These are phyloP conservation scores for Pristis pectinata DNA, from an alignment of 2,797 vertebrate species.

Conservation along the genomic window DNA sequence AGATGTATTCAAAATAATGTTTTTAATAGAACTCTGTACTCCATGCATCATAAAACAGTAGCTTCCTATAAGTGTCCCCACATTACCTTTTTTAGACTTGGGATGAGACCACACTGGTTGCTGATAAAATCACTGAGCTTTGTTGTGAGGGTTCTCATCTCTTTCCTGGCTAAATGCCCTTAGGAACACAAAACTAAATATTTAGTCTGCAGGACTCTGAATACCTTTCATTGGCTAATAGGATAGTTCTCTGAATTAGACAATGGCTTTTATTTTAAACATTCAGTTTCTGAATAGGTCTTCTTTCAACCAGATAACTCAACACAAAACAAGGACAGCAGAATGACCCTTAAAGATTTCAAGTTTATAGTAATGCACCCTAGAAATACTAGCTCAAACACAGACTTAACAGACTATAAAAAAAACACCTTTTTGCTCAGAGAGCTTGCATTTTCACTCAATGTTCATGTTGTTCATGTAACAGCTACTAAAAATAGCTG, in stretches of 20 bases:
- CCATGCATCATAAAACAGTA: neutral
- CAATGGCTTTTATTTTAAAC: neutral
- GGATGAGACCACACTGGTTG: neutral
- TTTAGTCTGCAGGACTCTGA: slow-evolving; percentile 17
- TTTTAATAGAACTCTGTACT: neutral
- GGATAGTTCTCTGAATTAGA: neutral
- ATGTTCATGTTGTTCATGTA: neutral
- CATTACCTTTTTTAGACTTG: slow-evolving; percentile 1
- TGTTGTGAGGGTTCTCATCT: neutral
- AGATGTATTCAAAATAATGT: neutral
- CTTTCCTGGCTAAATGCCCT: slow-evolving; percentile 26
- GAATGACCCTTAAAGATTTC: neutral
- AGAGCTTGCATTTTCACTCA: neutral
- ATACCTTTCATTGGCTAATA: neutral
- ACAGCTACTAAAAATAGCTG: neutral
- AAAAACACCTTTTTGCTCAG: neutral
- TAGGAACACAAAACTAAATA: slow-evolving; percentile 24
- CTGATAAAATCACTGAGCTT: neutral
- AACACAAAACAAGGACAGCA: neutral
- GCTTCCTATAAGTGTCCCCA: neutral
- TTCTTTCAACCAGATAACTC: neutral
- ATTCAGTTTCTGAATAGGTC: neutral
- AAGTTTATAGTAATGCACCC: neutral
- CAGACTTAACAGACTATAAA: neutral
- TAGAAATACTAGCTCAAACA: neutral